Base-by-base conservation (phyloP, 2,113 vertebrate genomes). In the Pterocles gutturalis region DNA sequence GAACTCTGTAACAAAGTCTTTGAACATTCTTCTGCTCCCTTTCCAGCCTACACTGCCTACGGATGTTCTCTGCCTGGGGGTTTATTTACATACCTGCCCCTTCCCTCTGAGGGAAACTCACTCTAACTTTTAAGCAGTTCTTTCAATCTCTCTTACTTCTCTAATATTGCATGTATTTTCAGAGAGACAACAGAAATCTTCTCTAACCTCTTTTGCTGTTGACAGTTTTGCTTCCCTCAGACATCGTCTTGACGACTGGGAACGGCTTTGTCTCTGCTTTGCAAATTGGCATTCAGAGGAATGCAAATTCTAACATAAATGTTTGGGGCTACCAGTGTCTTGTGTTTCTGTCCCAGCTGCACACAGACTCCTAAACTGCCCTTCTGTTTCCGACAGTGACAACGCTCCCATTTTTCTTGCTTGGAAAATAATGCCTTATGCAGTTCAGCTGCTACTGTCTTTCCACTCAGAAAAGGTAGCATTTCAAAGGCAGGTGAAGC, bases 261-360 rank as follows among this genome's bases (percentile, higher is more conserved):
- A 96, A 87, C 45, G 65, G 17, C 73, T 91, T 93, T 85, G 53
- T 38, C 53, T 62, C 49, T 82, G 55, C 73, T 64, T 70, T 90
- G 51, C 17, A 93, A 84, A 86, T 29, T 77, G 45, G 9, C 54
- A 65, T 83, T 66, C 48, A 71, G 64, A 78, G 34, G 31, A 92
- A 94, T 25, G 51, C 67, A 90, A 87, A 85, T 80, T 71, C 85
- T 81, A 49, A 43, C 29, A 13, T 51, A 94, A 96, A 92, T 76
- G n/a, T 82, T 89, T 65, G 25, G 36, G 43, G 54, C 76, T 92
- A 89, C 31, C 69, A 43, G 66, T 53, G 21, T 5, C 53, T 90
- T 64, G 45, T 3, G 1, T 79, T 89, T 84, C 72, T 38, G 45
- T 45, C 34, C 28, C 57, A 78, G 69, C 28, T 87, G 69, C 24